A percentile compares a stretch with the other conserved stretches of the same genome.
Conservation (phyloP, 2,888 invertebrate genomes). For the Leptinotarsa tumamoca region DNA sequence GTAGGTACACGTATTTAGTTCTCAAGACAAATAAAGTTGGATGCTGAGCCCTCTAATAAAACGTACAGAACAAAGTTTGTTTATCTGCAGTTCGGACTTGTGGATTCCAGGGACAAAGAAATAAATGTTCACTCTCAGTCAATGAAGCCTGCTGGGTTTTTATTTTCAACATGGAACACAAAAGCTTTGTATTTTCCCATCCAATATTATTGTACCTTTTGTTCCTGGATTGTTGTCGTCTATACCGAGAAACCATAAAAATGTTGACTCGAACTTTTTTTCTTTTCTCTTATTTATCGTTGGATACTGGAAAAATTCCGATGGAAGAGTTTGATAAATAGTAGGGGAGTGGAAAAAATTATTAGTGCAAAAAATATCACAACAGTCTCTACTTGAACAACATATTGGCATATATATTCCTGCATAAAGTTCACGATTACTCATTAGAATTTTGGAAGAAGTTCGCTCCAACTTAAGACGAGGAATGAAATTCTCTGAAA, state of each 20-base stretch:
- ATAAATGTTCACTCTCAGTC: not conserved
- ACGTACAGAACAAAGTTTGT: slow-evolving; percentile 9
- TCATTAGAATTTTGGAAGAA: too few species aligned
- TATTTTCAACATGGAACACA: not conserved
- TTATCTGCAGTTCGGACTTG: not conserved
- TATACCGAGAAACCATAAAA: not conserved
- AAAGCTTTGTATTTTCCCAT: not conserved
- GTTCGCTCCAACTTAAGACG: too few species aligned
- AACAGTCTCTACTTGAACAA: too few species aligned
- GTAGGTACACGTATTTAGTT: slow-evolving; percentile 14
- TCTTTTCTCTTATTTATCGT: not conserved
- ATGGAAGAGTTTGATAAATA: too few species aligned
- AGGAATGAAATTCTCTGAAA: too few species aligned
- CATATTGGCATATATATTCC: too few species aligned
- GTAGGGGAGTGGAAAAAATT: too few species aligned
- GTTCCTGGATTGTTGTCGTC: not conserved
- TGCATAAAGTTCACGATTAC: too few species aligned
- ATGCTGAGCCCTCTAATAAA: slow-evolving; percentile 2
- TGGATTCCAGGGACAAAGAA: slow-evolving; percentile 3
- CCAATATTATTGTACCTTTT: slow-evolving; percentile 5
- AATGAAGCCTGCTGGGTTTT: not conserved
- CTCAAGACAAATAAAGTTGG: slow-evolving; percentile 3
- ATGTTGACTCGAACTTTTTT: not conserved
- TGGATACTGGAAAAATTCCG: not conserved
- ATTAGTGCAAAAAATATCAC: too few species aligned